These are phyloP conservation scores for Acyrthosiphon pisum DNA, from an alignment of 1,140 invertebrate species.

Conservation along the genomic window DNA sequence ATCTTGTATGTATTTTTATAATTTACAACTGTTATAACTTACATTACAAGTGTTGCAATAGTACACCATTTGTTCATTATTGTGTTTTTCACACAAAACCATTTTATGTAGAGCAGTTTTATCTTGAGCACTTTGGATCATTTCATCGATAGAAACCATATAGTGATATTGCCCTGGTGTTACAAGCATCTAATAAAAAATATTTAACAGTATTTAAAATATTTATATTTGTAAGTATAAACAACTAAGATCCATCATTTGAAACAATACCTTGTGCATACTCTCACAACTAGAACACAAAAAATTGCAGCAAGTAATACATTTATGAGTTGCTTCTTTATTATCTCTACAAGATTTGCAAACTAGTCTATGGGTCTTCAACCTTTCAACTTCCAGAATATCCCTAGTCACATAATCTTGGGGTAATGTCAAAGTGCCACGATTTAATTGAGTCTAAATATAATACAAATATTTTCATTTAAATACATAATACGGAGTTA, in stretches of 20 bases:
- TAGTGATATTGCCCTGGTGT: constrained; percentile 91
- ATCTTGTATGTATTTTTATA: neutral
- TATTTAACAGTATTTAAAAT: constrained; percentile 7
- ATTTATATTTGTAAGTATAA: neutral
- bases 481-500: constrained; percentile 14
- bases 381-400: constrained; percentile 81
- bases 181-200: constrained; percentile 71
- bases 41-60: constrained; percentile 84
- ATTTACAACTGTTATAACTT: constrained; percentile 55
- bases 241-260: neutral
- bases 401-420: constrained; percentile 86
- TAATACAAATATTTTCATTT: neutral
- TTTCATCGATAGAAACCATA: constrained; percentile 85
- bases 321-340: constrained; percentile 88
- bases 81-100: constrained; percentile 78
- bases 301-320: constrained; percentile 92
- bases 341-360: constrained; percentile 90
- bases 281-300: constrained; percentile 91
- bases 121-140: constrained; percentile 76
- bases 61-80: constrained; percentile 79
- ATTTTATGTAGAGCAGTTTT: constrained; percentile 79
- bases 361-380: constrained; percentile 76
- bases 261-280: constrained; percentile 76
- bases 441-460: constrained; percentile 65
- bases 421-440: constrained; percentile 77